Base-by-base conservation (phyloP, 2,113 vertebrate genomes). In the Craseonycteris thonglongyai region DNA sequence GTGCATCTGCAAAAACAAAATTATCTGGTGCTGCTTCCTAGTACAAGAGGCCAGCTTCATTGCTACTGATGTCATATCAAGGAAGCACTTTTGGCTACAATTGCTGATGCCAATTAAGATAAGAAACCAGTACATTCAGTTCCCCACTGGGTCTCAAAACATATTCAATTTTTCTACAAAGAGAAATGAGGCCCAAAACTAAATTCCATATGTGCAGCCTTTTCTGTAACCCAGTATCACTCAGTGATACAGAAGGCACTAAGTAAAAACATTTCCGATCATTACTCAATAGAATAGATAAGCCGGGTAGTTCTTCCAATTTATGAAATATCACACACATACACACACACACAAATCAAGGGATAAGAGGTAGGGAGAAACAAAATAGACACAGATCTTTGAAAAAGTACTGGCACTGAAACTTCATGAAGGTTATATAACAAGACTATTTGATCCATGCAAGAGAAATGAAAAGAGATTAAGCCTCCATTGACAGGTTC, bases 51-150 rank as follows among this genome's bases (percentile, higher is more conserved):
- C 63, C 79, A 56, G 80, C 47, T 56, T 71, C 38, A 38, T 61
- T 61, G 30, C 54, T 18, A 35, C 1, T 87, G 90, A 94, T 83
- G 58, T 92, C 95, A 87, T 45, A 93, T 11, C 54, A 92, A 84
- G 91, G 84, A 94, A 92, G 66, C n/a, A 45, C 58, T 94, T 54
- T 26, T 80, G 79, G 90, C 95, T 81, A 42, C 33, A 86, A 84
- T 76, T 16, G 0, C 56, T 51, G 88, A 94, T 90, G 45, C 33
- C 92, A 95, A 93, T 90, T 84, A 94, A 88, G 96, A 97, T 95
- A 97, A 94, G 90, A 91, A 92, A 51, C 30, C 40, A 65, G 95
- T 8, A 94, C 93, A 81, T 72, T 88, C 76, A 81, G 83, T 93
- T 38, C 92, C 88, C 65, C 7, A 49, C 87, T 5, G 18, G 66